These are phyloP conservation scores for Smittia aterrima DNA, from an alignment of 2,888 invertebrate species.

Conservation along the genomic window DNA sequence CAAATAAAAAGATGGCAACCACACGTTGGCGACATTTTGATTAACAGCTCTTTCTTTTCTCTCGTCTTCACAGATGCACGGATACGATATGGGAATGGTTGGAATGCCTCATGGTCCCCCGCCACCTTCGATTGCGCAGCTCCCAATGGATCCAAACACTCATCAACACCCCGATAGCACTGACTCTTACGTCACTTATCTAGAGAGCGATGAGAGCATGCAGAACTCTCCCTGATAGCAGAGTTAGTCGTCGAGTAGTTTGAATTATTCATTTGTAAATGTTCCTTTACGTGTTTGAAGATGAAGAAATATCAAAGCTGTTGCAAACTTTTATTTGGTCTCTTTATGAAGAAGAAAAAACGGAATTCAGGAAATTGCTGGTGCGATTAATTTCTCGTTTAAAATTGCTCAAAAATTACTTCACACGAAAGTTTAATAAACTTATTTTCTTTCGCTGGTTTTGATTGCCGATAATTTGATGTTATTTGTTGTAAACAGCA, in stretches of 20 bases:
- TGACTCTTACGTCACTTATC: constrained; percentile 53
- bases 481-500: no score
- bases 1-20: constrained; percentile 48
- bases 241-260: constrained; percentile 47
- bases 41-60: not conserved
- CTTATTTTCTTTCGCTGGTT: no score
- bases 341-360: no score
- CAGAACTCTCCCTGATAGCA: constrained; percentile 67
- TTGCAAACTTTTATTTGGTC: no score
- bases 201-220: constrained; percentile 25
- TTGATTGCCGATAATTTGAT: no score
- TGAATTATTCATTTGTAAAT: no score
- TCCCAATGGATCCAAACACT: constrained; percentile 58
- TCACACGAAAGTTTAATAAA: no score
- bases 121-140: constrained; percentile 55
- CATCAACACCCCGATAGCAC: constrained; percentile 30
- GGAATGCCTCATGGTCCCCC: constrained; percentile 56
- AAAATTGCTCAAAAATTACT: no score
- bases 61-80: constrained; percentile 11
- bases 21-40: not conserved
- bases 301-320: no score
- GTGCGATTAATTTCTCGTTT: no score
- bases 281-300: no score
- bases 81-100: constrained; percentile 24
- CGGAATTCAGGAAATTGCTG: no score